Evolutionary conservation across 30 jellyfish, hydroid and myxozoan species (phyloP).

Genomic region (Turritopsis rubra): DNA sequence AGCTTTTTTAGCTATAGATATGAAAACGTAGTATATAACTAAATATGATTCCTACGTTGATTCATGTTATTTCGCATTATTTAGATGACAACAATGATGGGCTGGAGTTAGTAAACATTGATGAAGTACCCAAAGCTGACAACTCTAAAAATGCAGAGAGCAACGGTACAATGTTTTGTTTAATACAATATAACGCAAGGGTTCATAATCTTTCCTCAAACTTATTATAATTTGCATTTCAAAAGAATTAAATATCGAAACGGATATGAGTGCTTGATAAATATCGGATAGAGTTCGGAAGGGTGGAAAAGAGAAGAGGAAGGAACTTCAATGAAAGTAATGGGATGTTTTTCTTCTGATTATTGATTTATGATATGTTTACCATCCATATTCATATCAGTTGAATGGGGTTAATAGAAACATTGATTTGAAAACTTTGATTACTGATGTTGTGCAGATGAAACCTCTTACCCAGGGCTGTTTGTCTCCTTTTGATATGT

Average conservation of each 20-base stretch:
- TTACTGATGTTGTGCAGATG: too few species aligned
- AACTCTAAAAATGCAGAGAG: background rate
- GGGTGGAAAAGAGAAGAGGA: background rate
- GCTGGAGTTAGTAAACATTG: background rate
- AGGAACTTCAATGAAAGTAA: background rate
- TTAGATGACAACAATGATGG: background rate
- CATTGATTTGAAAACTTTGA: background rate
- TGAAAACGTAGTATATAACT: background rate
- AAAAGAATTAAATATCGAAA: too few species aligned
- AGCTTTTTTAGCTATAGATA: background rate
- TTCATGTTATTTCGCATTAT: background rate
- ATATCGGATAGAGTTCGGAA: background rate
- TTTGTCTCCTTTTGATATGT: too few species aligned
- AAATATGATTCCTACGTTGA: background rate
- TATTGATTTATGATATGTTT: background rate
- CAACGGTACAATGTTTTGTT: background rate
- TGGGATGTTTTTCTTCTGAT: background rate
- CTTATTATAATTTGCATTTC: too few species aligned
- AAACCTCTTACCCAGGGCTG: too few species aligned
- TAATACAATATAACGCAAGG: background rate
- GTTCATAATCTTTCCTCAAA: background rate
- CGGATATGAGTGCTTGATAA: too few species aligned
- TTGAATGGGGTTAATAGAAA: background rate
- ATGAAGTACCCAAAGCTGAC: background rate
- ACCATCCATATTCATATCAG: background rate